phyloP scores from a whole-genome alignment of 2,797 vertebrate genomes.

The Capromys pilorides region DNA sequence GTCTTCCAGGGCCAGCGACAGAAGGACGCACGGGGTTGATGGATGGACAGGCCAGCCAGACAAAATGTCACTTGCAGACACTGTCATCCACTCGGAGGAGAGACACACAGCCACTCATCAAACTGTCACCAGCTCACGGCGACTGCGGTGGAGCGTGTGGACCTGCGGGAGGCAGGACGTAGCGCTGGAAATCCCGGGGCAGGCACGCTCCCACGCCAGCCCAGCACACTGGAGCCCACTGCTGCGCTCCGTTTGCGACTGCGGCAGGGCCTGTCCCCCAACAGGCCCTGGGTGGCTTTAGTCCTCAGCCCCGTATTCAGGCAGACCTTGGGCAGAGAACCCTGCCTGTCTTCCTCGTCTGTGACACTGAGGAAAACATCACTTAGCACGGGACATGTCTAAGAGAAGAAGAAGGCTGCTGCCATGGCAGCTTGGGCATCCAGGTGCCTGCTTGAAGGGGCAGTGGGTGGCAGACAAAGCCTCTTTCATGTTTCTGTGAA shows the following conservation, averaged over 20 bases:
- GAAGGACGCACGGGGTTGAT: slow-evolving; percentile 87
- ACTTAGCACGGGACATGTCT: neutral
- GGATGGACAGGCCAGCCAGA: slow-evolving; percentile 83
- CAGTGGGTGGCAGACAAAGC: neutral
- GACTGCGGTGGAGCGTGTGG: neutral
- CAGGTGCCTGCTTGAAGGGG: neutral
- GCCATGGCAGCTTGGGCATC: neutral
- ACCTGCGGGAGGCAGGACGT: neutral
- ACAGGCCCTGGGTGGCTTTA: rapidly evolving
- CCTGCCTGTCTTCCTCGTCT: neutral
- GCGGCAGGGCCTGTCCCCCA: rapidly evolving
- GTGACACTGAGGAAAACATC: neutral
- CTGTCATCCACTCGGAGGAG: neutral
- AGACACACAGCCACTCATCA: neutral
- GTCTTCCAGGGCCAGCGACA: slow-evolving; percentile 84
- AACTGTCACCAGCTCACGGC: neutral
- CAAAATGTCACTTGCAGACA: slow-evolving; percentile 71
- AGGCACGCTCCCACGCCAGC: neutral
- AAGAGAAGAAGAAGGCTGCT: neutral
- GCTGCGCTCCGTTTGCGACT: too few relatives aligned
- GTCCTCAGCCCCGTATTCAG: neutral
- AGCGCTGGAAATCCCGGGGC: neutral
- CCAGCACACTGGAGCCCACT: neutral
- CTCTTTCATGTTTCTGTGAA: neutral
- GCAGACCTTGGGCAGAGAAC: neutral